Evolutionary conservation across 2,797 vertebrate species (phyloP).

Genomic region (Enteromius fasciolatus): DNA sequence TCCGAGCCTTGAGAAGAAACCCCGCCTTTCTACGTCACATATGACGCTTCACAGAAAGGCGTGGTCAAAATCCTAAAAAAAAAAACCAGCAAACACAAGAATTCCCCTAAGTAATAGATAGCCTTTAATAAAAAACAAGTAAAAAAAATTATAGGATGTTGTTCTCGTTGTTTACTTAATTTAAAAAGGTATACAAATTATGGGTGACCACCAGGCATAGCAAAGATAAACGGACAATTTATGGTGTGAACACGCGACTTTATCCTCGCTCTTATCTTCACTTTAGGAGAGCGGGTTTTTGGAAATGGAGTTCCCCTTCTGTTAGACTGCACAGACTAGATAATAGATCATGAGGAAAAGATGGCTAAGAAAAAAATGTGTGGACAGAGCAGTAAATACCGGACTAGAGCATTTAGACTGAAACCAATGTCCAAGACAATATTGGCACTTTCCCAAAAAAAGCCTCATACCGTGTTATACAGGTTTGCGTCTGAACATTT

Average conservation of each 20-base stretch:
- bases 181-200: background rate
- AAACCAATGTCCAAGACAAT: background rate
- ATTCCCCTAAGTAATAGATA: background rate
- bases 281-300: background rate
- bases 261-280: background rate
- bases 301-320: slow-evolving; percentile 4
- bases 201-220: background rate
- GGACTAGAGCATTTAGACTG: background rate
- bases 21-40: background rate
- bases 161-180: background rate
- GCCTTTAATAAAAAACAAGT: too few species aligned
- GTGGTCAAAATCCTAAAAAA: background rate
- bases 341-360: background rate
- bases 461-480: background rate
- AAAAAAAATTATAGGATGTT: too few species aligned
- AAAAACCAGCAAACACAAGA: background rate
- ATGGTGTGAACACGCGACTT: background rate
- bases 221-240: background rate
- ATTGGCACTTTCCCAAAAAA: background rate
- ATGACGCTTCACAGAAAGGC: background rate
- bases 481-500: background rate
- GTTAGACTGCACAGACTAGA: background rate
- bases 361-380: background rate
- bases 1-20: background rate
- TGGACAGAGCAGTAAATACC: background rate